Evolutionary conservation across 2,888 invertebrate species (phyloP), one percentile per base, ranked within the genome.

Genomic region (Augiades crinisus): DNA sequence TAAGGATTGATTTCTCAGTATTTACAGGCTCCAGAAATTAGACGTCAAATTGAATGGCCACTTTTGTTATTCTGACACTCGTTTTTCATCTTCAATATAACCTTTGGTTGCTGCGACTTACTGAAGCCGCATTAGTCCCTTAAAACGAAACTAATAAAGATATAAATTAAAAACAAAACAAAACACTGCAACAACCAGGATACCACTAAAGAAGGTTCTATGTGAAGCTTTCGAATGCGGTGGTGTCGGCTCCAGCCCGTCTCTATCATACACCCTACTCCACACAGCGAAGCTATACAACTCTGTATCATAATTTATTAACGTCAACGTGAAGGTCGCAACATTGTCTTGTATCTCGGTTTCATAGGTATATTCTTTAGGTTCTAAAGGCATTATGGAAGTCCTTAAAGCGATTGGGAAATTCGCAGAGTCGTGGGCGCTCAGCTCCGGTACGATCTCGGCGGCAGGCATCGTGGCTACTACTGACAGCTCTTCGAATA

Each of bases 281-380:
- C 88, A 92, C 5, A 92, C 70, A 0, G 82, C 90, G 52, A 92
- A 91, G 3, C 81, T 70, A 33, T 91, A 80, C 37, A 92, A 59
- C 33, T 91, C 77, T 1, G 65, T 67, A 3, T 65, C 52, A 3
- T 47, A 54, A 31, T 72, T 70, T 1, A 55, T 61, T 36, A 89
- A 62, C 2, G 57, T 60, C 19, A 81, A 58, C 0, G 61, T 70
- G 33, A 70, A 73, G 2, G 65, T 54, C 0, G 75, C 72, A 0
- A 41, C 56, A 12, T 60, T 51, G 0, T 58, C 65, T 1, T 57
- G 47, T 1, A 24, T 47, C 1, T 53, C 53, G 24, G 62, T 59
- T 0, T 46, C 62, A 54, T 79, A 90, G 0, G 63, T 62, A 54
- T 73, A 88, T 3, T 78, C 68, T 6, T 64, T 51, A 0, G 76